A percentile compares a stretch with the other conserved stretches of the same genome.
These are phyloP conservation scores for Montifringilla adamsi DNA, from an alignment of 2,113 vertebrate genomes.

Conservation along the genomic window DNA sequence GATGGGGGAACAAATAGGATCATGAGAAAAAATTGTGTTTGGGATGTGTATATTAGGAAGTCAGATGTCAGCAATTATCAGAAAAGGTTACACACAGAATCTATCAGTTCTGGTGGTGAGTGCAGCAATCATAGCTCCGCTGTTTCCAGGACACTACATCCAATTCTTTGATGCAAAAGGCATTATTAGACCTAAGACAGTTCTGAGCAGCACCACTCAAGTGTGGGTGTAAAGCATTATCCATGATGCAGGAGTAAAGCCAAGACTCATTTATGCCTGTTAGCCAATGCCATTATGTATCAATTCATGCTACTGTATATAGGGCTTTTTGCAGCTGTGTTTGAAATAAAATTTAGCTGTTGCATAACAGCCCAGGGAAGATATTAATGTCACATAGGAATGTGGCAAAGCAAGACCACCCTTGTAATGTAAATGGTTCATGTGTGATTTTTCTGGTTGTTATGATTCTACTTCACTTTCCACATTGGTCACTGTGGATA, in stretches of 20 bases:
- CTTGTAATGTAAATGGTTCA: neutral
- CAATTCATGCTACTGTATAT: neutral
- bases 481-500: neutral
- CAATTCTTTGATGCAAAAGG: neutral
- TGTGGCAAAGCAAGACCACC: accelerated
- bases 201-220: neutral
- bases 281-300: neutral
- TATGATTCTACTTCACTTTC: neutral
- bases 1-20: neutral
- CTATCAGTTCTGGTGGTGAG: neutral
- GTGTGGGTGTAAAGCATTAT: neutral
- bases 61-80: accelerated
- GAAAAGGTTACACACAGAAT: neutral
- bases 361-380: neutral
- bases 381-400: neutral
- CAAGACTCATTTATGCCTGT: neutral
- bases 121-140: neutral
- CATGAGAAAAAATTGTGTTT: neutral
- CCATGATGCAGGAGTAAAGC: neutral
- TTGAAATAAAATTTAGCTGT: neutral
- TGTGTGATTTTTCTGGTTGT: neutral
- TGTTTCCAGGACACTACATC: neutral
- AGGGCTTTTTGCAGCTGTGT: neutral
- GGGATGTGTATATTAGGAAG: neutral
- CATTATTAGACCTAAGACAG: neutral